Base-by-base conservation (phyloP, 2,113 vertebrate species). In the Takifugu bimaculatus region DNA sequence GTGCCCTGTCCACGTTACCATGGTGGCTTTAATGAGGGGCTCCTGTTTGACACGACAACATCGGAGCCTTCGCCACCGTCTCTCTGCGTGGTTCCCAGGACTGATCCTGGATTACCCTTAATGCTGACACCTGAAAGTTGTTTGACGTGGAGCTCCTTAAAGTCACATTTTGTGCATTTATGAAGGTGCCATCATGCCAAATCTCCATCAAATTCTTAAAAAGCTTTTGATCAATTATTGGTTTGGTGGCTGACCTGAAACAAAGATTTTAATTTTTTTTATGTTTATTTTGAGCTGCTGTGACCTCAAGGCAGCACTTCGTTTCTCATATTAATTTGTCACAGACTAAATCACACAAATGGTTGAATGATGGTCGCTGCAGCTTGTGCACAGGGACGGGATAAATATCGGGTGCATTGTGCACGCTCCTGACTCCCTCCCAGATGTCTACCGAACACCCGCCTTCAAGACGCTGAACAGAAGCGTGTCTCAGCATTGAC, bases 401-500 rank as follows among this genome's bases (percentile, higher is more conserved):
- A 74, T 62, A 13, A 39, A 63, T 73, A 67, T 67, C 64, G 51
- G 26, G 42, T 1, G 28, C 28, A 63, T 75, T 72, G 75, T 81
- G 75, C 78, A 26, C 57, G 26, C 12, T 43, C n/a, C 45, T 10
- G 50, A 44, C 62, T 63, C 65, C 50, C 13, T 58, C 75, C 65
- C 78, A 77, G 73, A 84, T 75, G 71, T 57, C 62, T 13, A 61
- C 60, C 61, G 45, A 47, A 44, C 44, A 66, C 77, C 55, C 77
- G 54, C 60, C 27, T 50, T 4, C 0, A 29, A 65, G 70, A 63
- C 68, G 12, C 9, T 56, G 68, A 72, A 60, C 49, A 15, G 72
- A 87, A 84, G 77, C 64, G 76, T 82, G 79, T 85, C 81, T 56
- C 54, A 35, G 61, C 60, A 9, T 82, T 70, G 71, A 84, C 65